Percentiles rank a stretch among this genome's conserved stretches.
Conservation (phyloP, 2,113 vertebrate genomes). For the Orcinus orca region DNA sequence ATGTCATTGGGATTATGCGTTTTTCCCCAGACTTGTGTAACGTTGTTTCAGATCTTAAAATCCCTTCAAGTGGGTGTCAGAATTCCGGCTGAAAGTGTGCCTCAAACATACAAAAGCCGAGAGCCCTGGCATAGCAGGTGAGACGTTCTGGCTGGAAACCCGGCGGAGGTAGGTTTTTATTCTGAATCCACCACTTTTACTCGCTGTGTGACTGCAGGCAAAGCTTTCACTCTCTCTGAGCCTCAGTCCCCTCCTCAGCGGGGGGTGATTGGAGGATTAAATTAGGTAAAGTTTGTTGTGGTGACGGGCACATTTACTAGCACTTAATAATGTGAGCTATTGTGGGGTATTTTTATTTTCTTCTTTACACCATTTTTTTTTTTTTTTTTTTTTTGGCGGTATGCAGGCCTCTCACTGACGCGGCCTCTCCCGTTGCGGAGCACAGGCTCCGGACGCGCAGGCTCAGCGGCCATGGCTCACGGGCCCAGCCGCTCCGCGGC, state of each 20-base stretch:
- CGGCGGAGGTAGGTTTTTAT: not conserved
- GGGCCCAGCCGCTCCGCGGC: too few relatives aligned
- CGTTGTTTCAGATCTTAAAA: not conserved
- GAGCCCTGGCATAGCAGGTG: not conserved
- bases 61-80: not conserved
- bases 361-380: not conserved
- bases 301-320: accelerated
- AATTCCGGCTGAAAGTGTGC: not conserved
- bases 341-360: not conserved
- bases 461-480: too few relatives aligned
- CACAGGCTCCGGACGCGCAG: too few relatives aligned
- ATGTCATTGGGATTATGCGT: not conserved
- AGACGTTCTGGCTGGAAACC: too few relatives aligned
- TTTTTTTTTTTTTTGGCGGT: too few relatives aligned
- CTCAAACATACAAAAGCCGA: not conserved
- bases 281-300: accelerated
- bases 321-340: too few relatives aligned
- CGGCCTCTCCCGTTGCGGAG: too few relatives aligned
- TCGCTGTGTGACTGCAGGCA: not conserved
- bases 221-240: not conserved
- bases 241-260: not conserved
- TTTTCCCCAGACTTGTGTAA: not conserved
- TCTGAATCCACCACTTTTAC: too few relatives aligned
- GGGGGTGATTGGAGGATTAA: too few relatives aligned
- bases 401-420: too few relatives aligned